phyloP scores from a whole-genome alignment of 2,888 invertebrate genomes.

The Spicauda simplicius region DNA sequence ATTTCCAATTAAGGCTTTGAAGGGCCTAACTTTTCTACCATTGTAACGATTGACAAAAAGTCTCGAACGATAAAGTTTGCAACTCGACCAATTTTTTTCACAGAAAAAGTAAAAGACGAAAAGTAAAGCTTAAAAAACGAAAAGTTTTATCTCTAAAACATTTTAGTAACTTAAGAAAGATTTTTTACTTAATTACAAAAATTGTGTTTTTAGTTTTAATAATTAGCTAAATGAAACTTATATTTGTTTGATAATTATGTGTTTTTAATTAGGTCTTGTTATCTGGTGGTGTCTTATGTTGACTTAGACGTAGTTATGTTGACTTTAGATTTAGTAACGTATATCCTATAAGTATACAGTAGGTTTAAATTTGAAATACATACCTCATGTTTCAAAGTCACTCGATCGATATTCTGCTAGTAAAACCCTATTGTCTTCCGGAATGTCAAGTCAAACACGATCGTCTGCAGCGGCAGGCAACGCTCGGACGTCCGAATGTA shows the following conservation, averaged over 20 bases:
- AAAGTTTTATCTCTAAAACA: too few species aligned
- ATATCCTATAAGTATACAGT: too few species aligned
- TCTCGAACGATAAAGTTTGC: not conserved
- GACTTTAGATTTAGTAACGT: too few species aligned
- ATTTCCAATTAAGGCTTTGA: not conserved
- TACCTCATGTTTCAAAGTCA: not conserved
- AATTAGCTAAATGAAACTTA: too few species aligned
- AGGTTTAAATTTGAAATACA: not conserved
- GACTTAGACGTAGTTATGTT: too few species aligned
- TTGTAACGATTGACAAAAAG: not conserved
- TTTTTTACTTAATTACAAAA: too few species aligned
- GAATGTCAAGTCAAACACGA: not conserved
- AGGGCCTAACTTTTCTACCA: not conserved
- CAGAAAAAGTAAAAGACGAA: not conserved
- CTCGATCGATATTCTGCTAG: not conserved
- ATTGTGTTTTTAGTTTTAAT: too few species aligned
- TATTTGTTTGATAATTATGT: too few species aligned
- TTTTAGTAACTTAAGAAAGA: too few species aligned
- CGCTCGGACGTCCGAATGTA: constrained; percentile 25
- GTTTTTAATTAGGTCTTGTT: too few species aligned
- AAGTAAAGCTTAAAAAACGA: too few species aligned
- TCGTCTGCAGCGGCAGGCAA: constrained; percentile 4
- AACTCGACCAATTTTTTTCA: not conserved
- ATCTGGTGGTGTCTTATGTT: too few species aligned
- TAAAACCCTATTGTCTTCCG: constrained; percentile 5